A percentile compares a stretch with the other conserved stretches of the same genome.
Conservation (phyloP, 2,113 vertebrate species). For the Saccopteryx bilineata region DNA sequence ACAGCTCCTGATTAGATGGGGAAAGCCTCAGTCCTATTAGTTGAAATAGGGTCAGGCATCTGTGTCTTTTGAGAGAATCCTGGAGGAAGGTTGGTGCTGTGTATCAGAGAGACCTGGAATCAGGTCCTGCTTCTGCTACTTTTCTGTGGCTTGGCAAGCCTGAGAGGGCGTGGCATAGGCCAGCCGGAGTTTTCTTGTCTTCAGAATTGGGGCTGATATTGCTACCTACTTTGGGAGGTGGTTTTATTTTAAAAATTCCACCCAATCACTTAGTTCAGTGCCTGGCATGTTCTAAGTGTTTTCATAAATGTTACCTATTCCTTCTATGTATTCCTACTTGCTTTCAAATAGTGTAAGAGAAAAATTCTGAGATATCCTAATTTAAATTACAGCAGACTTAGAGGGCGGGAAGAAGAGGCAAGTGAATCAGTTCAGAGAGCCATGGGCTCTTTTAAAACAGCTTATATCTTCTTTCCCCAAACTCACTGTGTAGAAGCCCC, state of each 20-base stretch:
- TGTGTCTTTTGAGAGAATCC: accelerated
- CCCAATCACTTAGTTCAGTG: not conserved
- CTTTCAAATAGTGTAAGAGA: not conserved
- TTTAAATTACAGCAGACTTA: not conserved
- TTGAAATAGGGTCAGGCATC: not conserved
- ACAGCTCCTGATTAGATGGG: too few species aligned
- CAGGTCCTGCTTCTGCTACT: not conserved
- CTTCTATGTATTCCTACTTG: not conserved
- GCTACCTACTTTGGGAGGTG: not conserved
- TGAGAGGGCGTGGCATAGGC: not conserved
- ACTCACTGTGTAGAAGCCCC: not conserved
- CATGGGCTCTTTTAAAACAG: not conserved
- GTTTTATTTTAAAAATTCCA: not conserved
- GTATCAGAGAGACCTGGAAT: not conserved
- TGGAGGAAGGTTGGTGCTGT: not conserved
- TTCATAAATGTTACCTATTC: not conserved
- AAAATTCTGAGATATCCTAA: not conserved
- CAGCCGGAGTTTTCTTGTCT: not conserved
- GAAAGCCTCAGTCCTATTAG: too few species aligned
- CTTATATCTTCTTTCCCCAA: not conserved
- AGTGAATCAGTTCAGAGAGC: not conserved
- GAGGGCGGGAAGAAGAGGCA: not conserved
- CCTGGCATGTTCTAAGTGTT: not conserved
- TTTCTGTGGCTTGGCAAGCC: not conserved
- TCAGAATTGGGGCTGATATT: not conserved